These are phyloP conservation scores for Drosophila trichaetosa DNA, from an alignment of 2,888 invertebrate genomes.

Conservation along the genomic window DNA sequence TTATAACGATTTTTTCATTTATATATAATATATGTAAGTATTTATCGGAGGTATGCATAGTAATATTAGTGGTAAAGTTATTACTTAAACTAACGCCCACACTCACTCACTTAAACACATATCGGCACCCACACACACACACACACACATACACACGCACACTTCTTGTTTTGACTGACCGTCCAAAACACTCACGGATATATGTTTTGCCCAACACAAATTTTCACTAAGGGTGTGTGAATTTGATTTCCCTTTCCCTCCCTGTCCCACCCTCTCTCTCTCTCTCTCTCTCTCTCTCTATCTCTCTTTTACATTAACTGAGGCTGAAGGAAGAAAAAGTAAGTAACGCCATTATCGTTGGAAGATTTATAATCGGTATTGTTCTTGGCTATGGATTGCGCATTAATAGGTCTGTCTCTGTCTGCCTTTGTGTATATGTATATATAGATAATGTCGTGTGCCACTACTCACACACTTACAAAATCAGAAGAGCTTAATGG, in stretches of 20 bases:
- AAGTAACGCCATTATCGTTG: background rate
- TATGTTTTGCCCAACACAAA: conserved; percentile 11
- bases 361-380: conserved; percentile 23
- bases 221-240: conserved; percentile 26
- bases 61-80: conserved; percentile 18
- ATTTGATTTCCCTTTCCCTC: background rate
- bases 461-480: background rate
- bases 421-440: background rate
- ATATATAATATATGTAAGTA: conserved; percentile 8
- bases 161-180: conserved; percentile 7
- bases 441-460: background rate
- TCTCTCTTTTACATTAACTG: background rate
- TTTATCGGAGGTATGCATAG: conserved; percentile 6
- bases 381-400: conserved; percentile 29
- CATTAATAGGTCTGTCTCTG: background rate
- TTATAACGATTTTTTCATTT: conserved; percentile 2
- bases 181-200: conserved; percentile 9
- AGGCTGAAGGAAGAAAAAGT: conserved; percentile 1
- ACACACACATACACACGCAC: background rate
- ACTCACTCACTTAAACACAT: conserved; percentile 1
- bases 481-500: conserved; percentile 33
- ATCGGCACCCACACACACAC: background rate
- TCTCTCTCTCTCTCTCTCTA: background rate
- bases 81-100: conserved; percentile 18
- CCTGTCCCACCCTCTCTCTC: background rate